Evolutionary conservation across 23 tunicate genomes (phyloP).

Genomic region (Diplosoma virens): DNA sequence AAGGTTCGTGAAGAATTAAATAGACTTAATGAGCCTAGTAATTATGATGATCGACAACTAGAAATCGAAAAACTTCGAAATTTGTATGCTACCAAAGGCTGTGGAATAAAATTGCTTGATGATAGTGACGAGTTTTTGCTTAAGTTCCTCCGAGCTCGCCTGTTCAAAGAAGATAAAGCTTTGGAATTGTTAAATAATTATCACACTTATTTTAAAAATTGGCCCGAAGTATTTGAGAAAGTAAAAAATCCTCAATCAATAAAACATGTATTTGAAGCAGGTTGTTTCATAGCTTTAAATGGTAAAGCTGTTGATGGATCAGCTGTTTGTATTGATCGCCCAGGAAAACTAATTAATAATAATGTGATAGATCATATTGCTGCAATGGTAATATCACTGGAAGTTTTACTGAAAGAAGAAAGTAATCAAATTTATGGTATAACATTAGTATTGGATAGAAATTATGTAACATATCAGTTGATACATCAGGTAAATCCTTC

Average conservation of each 20-base stretch:
- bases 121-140: slow-evolving; percentile 48
- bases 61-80: slow-evolving; percentile 46
- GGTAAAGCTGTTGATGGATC: slow-evolving; percentile 72
- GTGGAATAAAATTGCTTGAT: neutral
- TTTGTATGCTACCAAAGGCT: neutral
- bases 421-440: slow-evolving; percentile 70
- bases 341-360: slow-evolving; percentile 51
- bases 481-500: slow-evolving; percentile 69
- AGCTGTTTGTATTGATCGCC: slow-evolving; percentile 43
- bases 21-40: slow-evolving; percentile 64
- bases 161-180: slow-evolving; percentile 62
- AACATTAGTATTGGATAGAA: slow-evolving; percentile 61
- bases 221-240: slow-evolving; percentile 68
- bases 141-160: slow-evolving; percentile 61
- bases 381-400: slow-evolving; percentile 20
- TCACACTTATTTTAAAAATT: slow-evolving; percentile 27
- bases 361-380: slow-evolving; percentile 39
- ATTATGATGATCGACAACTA: slow-evolving; percentile 41
- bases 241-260: slow-evolving; percentile 53
- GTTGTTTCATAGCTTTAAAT: slow-evolving; percentile 20
- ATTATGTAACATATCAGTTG: slow-evolving; percentile 26
- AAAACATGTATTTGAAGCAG: slow-evolving; percentile 27
- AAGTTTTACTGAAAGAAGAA: slow-evolving; percentile 58
- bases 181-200: slow-evolving; percentile 51
- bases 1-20: slow-evolving; percentile 56